Percentiles rank a stretch among this genome's conserved stretches.
phyloP scores from a whole-genome alignment of 2,113 vertebrate genomes.

The Pseudolaguvia tuberculata region DNA sequence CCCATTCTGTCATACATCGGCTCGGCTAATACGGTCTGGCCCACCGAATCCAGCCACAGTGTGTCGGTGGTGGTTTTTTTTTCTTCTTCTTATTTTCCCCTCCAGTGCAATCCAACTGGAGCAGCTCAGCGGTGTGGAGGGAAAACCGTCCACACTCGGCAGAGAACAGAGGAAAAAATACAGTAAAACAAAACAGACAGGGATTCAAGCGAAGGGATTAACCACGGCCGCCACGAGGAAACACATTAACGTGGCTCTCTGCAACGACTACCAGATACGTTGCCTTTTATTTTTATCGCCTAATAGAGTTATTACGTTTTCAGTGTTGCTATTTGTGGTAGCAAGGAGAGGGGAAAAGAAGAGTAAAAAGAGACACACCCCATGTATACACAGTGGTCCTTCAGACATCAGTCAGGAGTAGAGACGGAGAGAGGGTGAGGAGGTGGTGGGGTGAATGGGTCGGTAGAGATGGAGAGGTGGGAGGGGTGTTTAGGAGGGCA shows the following conservation, averaged over 20 bases:
- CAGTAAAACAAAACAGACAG: slow-evolving; percentile 52
- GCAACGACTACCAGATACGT: slow-evolving; percentile 5
- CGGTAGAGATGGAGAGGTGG: background rate
- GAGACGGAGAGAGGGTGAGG: slow-evolving; percentile 43
- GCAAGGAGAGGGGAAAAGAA: slow-evolving; percentile 7
- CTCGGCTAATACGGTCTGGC: slow-evolving; percentile 48
- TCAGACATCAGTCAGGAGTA: slow-evolving; percentile 47
- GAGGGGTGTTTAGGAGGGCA: slow-evolving; percentile 15
- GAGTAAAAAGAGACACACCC: slow-evolving; percentile 32
- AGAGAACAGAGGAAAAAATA: slow-evolving; percentile 57
- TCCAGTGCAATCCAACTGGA: slow-evolving; percentile 58
- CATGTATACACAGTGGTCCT: slow-evolving; percentile 36
- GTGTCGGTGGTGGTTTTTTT: slow-evolving; percentile 35
- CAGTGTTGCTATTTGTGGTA: slow-evolving; percentile 34
- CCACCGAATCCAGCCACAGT: slow-evolving; percentile 50
- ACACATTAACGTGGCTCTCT: slow-evolving; percentile 58
- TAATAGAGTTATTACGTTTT: background rate
- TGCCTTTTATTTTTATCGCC: background rate
- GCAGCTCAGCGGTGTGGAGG: slow-evolving; percentile 48
- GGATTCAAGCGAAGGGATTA: slow-evolving; percentile 62
- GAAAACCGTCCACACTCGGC: slow-evolving; percentile 51
- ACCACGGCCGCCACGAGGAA: slow-evolving; percentile 58
- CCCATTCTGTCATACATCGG: slow-evolving; percentile 46
- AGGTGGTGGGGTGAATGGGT: slow-evolving; percentile 28
- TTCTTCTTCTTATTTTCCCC: slow-evolving; percentile 56